phyloP scores from a whole-genome alignment of 2,113 vertebrate species.

The Archocentrus centrarchus region DNA sequence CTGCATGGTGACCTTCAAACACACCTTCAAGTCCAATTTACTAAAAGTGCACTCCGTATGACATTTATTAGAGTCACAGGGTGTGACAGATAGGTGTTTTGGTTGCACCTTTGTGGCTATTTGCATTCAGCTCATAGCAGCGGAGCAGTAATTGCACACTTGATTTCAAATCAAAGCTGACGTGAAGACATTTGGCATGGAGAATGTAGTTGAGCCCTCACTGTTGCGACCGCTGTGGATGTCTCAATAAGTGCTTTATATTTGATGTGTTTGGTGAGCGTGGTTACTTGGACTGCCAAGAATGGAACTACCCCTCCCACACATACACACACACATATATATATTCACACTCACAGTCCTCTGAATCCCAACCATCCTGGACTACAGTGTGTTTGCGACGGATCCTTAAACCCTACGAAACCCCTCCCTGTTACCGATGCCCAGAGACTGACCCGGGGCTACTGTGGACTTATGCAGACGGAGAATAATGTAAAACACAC shows the following conservation, averaged over 20 bases:
- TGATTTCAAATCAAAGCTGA: slow-evolving; percentile 62
- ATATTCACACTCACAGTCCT: slow-evolving; percentile 11
- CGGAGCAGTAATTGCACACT: slow-evolving; percentile 59
- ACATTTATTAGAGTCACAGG: slow-evolving; percentile 31
- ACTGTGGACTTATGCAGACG: slow-evolving; percentile 70
- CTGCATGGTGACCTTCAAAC: slow-evolving; percentile 56
- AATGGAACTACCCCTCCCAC: slow-evolving; percentile 50
- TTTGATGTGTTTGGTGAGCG: slow-evolving; percentile 58
- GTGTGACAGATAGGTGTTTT: slow-evolving; percentile 33
- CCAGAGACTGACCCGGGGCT: slow-evolving; percentile 69
- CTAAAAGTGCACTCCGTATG: slow-evolving; percentile 41
- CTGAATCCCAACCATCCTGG: slow-evolving; percentile 55
- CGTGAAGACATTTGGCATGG: slow-evolving; percentile 60
- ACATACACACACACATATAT: not conserved
- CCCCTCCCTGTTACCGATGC: slow-evolving; percentile 46
- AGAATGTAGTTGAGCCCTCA: slow-evolving; percentile 75
- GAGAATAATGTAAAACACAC: slow-evolving; percentile 61
- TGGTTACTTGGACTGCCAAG: slow-evolving; percentile 73
- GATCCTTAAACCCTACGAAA: slow-evolving; percentile 21
- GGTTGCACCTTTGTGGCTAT: slow-evolving; percentile 37
- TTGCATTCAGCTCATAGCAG: slow-evolving; percentile 54
- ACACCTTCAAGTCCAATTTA: slow-evolving; percentile 47
- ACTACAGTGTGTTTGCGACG: slow-evolving; percentile 48
- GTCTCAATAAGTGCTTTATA: slow-evolving; percentile 82
- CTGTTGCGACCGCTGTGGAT: slow-evolving; percentile 74